Conservation (phyloP, 2,797 vertebrate genomes). For the Xiphophorus birchmanni region DNA sequence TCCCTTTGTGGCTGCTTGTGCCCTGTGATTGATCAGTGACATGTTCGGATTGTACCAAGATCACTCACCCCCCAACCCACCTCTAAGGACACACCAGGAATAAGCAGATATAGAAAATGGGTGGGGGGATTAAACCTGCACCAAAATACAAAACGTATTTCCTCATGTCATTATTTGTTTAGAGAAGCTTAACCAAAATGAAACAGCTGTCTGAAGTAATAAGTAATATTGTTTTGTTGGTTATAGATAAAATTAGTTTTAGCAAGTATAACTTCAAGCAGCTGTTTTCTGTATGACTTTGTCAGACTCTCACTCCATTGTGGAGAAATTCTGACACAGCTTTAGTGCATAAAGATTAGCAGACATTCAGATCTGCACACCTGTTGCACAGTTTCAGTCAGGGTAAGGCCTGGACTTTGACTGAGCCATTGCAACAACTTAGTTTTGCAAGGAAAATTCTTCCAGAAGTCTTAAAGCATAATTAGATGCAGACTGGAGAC, state of each 20-base stretch:
- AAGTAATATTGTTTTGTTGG: background rate
- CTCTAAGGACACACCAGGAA: background rate
- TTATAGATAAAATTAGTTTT: background rate
- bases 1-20: background rate
- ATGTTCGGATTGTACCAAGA: background rate
- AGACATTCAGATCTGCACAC: background rate
- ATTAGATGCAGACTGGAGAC: background rate
- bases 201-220: background rate
- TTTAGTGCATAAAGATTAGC: background rate
- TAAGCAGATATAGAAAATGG: background rate
- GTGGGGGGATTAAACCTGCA: background rate
- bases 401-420: background rate
- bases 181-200: background rate
- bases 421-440: background rate
- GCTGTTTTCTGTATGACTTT: background rate
- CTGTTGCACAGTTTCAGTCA: background rate
- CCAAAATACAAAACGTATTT: background rate
- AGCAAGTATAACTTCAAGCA: background rate
- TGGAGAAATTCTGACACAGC: background rate
- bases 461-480: background rate
- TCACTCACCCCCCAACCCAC: background rate
- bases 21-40: background rate
- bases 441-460: background rate
- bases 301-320: background rate
- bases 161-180: background rate